Base-by-base conservation (phyloP, 1,140 invertebrate genomes). In the Gonatopus flavifemur region DNA sequence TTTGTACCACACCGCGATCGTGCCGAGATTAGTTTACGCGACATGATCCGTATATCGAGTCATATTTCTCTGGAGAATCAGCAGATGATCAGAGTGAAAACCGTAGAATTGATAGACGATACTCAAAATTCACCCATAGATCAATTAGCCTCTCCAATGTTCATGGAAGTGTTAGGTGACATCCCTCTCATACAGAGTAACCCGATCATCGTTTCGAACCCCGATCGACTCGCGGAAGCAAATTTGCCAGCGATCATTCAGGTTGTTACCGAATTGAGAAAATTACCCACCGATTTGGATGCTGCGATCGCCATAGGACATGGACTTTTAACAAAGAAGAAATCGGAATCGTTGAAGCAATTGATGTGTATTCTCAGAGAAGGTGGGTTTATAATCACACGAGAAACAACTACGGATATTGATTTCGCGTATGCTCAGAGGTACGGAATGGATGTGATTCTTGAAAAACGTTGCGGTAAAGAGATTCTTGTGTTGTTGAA, bases 21-120 rank as follows among this genome's bases (percentile, higher is more conserved):
- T 36, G 49, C 50, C 0, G 52, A 71, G 41, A 37, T 57, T 0
- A 51, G 61, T 0, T 30, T 79, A 2, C 63, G 76, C 40, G 79
- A 83, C 32, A 76, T 82, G 3, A 63, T 87, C 2, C 72, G 85
- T 22, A 49, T 84, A 0, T 72, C 84, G 31, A 74, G 86, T 3
- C 89, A 97, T 61, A 67, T 94, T 1, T 83, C 86, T 0, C 66
- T 94, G 0, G 94, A 97, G 67, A 95, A 94, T 70, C 69, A 83
- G 21, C 67, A 81, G 19, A 19, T 73, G 0, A 79, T 82, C 18
- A 89, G 87, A 72, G 77, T 95, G 0, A 90, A 88, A 57, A 81
- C 86, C 3, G 76, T 92, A 3, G 92, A 95, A 71, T 56, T 83
- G 2, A 51, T 82, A 1, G 79, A 85, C 40, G 72, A 77, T 7